phyloP scores from a whole-genome alignment of 2,888 invertebrate genomes.

The Pristionchus fissidentatus region DNA sequence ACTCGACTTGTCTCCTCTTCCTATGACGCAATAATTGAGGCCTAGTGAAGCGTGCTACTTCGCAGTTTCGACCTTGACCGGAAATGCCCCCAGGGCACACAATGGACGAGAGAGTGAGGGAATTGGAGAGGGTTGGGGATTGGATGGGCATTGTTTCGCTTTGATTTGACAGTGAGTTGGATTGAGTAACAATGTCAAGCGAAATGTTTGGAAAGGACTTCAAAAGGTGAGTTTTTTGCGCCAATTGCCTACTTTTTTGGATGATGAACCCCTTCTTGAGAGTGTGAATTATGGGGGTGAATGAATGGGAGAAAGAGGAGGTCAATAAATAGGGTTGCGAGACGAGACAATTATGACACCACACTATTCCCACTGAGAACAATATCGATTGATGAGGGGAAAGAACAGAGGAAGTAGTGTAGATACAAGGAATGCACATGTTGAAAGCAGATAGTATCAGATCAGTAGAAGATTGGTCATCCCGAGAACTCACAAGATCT shows the following conservation, averaged over 20 bases:
- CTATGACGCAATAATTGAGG: constrained; percentile 9
- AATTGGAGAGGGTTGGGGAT: background rate
- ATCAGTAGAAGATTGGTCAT: too few relatives aligned
- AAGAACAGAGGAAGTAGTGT: background rate
- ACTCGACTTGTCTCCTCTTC: background rate
- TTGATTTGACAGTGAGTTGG: background rate
- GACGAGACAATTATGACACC: constrained; percentile 24
- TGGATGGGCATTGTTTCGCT: background rate
- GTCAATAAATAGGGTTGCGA: constrained; percentile 25
- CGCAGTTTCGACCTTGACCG: constrained; percentile 20
- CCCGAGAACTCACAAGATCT: too few relatives aligned
- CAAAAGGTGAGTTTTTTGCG: background rate
- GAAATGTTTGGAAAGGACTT: background rate
- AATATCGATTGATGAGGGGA: background rate
- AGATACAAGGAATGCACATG: background rate
- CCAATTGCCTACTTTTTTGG: background rate
- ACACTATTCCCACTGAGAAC: constrained; percentile 1
- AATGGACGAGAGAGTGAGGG: background rate
- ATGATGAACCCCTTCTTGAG: background rate
- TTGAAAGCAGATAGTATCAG: too few relatives aligned
- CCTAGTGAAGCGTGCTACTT: background rate
- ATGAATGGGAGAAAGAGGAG: constrained; percentile 21
- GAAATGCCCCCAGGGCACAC: background rate
- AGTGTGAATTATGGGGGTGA: constrained; percentile 22
- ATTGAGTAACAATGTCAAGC: background rate